phyloP scores from a whole-genome alignment of 2,797 vertebrate species.

The Lindbergichthys nudifrons region DNA sequence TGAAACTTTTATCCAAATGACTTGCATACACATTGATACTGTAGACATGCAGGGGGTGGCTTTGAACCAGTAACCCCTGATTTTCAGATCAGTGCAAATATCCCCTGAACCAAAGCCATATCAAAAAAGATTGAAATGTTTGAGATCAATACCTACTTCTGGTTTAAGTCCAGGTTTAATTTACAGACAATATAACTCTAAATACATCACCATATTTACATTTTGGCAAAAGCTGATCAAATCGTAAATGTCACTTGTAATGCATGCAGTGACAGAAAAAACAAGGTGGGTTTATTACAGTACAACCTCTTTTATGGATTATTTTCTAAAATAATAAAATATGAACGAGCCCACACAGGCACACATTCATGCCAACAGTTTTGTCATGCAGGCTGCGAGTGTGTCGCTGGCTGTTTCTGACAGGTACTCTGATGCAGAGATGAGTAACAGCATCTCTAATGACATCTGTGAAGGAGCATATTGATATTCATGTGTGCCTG shows the following conservation, averaged over 20 bases:
- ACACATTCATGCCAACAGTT: neutral
- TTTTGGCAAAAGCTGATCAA: neutral
- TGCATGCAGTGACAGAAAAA: neutral
- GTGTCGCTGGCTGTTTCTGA: constrained; percentile 32
- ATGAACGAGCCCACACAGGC: neutral
- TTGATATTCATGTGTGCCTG: constrained; percentile 42
- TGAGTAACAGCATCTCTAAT: constrained; percentile 41
- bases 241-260: neutral
- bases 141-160: neutral
- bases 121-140: neutral
- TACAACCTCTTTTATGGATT: neutral
- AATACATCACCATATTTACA: neutral
- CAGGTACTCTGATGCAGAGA: constrained; percentile 40
- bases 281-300: neutral
- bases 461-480: constrained; percentile 31
- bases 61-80: too few relatives aligned
- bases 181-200: neutral
- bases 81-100: too few relatives aligned
- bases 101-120: too few relatives aligned
- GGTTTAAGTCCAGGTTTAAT: neutral
- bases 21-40: too few relatives aligned
- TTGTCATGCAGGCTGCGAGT: neutral
- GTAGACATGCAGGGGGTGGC: too few relatives aligned
- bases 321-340: neutral
- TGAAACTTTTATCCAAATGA: too few relatives aligned